Evolutionary conservation across 1,140 invertebrate genomes (phyloP).

Genomic region (Heliconius nattereri): DNA sequence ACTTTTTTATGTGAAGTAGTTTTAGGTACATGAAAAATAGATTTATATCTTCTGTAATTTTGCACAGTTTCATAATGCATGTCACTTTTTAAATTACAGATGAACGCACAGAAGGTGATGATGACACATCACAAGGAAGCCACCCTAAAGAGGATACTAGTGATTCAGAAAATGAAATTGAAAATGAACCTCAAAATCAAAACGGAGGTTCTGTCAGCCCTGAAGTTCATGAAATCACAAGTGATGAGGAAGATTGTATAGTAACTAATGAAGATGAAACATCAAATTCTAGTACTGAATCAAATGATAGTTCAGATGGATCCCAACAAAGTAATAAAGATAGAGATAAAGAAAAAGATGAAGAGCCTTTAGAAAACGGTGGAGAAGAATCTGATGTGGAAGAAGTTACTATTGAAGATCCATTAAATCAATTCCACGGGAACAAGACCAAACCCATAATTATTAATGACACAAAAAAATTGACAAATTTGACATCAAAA

Average conservation of each 20-base stretch:
- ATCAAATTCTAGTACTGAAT: constrained; percentile 71
- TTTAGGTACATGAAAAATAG: neutral
- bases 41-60: neutral
- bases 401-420: constrained; percentile 85
- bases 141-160: constrained; percentile 75
- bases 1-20: neutral
- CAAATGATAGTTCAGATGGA: constrained; percentile 75
- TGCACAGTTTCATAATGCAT: neutral
- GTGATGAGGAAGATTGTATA: constrained; percentile 73
- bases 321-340: constrained; percentile 85
- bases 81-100: constrained; percentile 51
- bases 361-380: constrained; percentile 84
- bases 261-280: constrained; percentile 76
- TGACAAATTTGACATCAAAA: constrained; percentile 67
- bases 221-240: constrained; percentile 76
- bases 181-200: constrained; percentile 66
- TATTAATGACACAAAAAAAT: constrained; percentile 82
- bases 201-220: constrained; percentile 68
- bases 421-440: constrained; percentile 80
- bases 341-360: constrained; percentile 83
- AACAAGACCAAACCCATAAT: constrained; percentile 83
- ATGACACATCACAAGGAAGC: constrained; percentile 77
- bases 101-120: constrained; percentile 75
- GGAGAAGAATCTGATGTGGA: constrained; percentile 74
- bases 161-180: constrained; percentile 74